These are phyloP conservation scores for Phenganax stokvisi DNA, from an alignment of 92 coral and sea anemone species.

Conservation along the genomic window DNA sequence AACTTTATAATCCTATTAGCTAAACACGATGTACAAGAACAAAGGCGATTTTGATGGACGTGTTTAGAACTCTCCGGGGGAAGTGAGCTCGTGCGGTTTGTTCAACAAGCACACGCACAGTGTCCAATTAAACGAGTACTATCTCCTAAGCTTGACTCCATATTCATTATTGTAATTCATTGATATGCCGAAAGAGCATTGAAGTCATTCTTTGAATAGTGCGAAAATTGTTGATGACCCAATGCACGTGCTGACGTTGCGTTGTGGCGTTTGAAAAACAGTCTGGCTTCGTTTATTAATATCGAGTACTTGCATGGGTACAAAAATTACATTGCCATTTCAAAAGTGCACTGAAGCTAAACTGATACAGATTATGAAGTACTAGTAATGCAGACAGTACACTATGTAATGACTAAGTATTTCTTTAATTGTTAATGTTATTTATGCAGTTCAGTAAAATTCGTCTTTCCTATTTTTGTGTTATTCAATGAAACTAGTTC, in stretches of 20 bases:
- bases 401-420: too few relatives aligned
- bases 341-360: neutral
- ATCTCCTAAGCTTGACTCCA: slow-evolving; percentile 25
- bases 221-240: slow-evolving; percentile 33
- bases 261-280: neutral
- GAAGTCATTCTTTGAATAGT: slow-evolving; percentile 39
- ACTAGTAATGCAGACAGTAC: too few relatives aligned
- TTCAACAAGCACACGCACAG: slow-evolving; percentile 9
- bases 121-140: slow-evolving; percentile 12
- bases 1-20: slow-evolving; percentile 42
- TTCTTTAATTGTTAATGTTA: too few relatives aligned
- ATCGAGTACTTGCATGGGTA: neutral
- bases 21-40: slow-evolving; percentile 20
- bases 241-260: slow-evolving; percentile 12
- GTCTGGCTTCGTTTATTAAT: neutral
- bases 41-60: slow-evolving; percentile 28
- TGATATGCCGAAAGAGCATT: slow-evolving; percentile 38
- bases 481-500: too few relatives aligned
- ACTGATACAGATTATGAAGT: too few relatives aligned
- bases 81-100: neutral
- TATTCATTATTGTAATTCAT: slow-evolving; percentile 31
- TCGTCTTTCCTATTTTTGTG: too few relatives aligned
- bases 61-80: slow-evolving; percentile 11
- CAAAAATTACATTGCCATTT: neutral
- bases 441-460: too few relatives aligned